phyloP scores from a whole-genome alignment of 2,888 invertebrate genomes.

The Epistrophe eligans region DNA sequence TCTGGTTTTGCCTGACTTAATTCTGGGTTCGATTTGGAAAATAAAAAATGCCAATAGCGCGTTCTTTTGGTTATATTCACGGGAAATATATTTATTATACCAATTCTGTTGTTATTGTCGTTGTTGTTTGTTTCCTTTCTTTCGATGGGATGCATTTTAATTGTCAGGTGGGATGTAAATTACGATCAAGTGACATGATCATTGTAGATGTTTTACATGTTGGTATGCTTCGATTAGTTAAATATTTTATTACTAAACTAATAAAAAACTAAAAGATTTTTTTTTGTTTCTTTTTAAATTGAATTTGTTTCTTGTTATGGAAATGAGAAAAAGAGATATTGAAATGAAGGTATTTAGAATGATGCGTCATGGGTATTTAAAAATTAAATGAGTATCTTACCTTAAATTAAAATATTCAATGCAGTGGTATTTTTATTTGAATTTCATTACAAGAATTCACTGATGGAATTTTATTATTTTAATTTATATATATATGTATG shows the following conservation, averaged over 20 bases:
- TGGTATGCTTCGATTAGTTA: not conserved
- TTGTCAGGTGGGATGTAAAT: slow-evolving; percentile 68
- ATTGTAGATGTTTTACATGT: slow-evolving; percentile 53
- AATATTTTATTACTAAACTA: slow-evolving; percentile 30
- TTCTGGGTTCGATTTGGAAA: slow-evolving; percentile 8
- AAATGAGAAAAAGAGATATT: slow-evolving; percentile 8
- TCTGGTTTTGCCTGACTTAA: slow-evolving; percentile 6
- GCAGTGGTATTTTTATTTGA: slow-evolving; percentile 40
- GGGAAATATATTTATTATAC: slow-evolving; percentile 17
- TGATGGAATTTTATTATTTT: not conserved
- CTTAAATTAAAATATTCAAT: slow-evolving; percentile 3
- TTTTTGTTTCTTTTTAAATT: slow-evolving; percentile 21
- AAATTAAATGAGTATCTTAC: not conserved
- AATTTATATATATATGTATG: not conserved
- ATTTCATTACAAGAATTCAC: slow-evolving; percentile 28
- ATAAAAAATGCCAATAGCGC: slow-evolving; percentile 9
- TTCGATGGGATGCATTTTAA: slow-evolving; percentile 47
- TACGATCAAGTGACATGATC: slow-evolving; percentile 60
- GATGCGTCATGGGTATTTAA: slow-evolving; percentile 28
- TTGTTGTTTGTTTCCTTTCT: not conserved
- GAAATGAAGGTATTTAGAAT: not conserved
- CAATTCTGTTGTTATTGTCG: not conserved
- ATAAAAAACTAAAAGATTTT: slow-evolving; percentile 45
- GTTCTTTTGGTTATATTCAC: slow-evolving; percentile 8
- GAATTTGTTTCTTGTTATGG: slow-evolving; percentile 26